A percentile compares a stretch with the other conserved stretches of the same genome.
Evolutionary conservation across 2,888 invertebrate species (phyloP).

Genomic region (Drosophila bunnanda): DNA sequence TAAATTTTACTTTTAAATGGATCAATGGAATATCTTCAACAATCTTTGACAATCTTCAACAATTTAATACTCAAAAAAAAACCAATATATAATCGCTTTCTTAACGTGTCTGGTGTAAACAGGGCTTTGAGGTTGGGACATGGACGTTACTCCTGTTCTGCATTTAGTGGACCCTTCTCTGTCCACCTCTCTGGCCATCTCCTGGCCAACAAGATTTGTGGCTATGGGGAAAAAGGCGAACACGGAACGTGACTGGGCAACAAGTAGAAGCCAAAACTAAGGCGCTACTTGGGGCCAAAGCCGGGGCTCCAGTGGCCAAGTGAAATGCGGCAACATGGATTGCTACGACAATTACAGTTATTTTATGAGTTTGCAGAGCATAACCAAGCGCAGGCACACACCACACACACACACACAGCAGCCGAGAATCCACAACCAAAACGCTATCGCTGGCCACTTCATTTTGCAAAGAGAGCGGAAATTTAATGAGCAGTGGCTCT

Average conservation of each 20-base stretch:
- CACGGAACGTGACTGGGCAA: constrained; percentile 67
- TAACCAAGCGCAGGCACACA: constrained; percentile 50
- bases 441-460: constrained; percentile 58
- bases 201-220: constrained; percentile 51
- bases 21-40: too few species aligned
- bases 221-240: constrained; percentile 51
- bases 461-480: constrained; percentile 76
- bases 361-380: constrained; percentile 80
- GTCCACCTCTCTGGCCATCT: rapidly evolving
- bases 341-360: constrained; percentile 80
- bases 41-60: too few species aligned
- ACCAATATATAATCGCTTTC: not conserved
- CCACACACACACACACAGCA: constrained; percentile 32
- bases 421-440: constrained; percentile 16
- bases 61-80: too few species aligned
- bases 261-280: constrained; percentile 55
- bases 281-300: constrained; percentile 15
- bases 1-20: too few species aligned
- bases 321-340: constrained; percentile 68
- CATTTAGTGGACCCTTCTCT: not conserved
- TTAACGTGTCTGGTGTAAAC: not conserved
- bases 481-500: constrained; percentile 69
- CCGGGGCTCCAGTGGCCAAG: constrained; percentile 17
- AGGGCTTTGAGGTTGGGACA: not conserved
- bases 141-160: constrained; percentile 3